Conservation (phyloP, 2,113 vertebrate species). For the Neolamprologus caudopunctatus region DNA sequence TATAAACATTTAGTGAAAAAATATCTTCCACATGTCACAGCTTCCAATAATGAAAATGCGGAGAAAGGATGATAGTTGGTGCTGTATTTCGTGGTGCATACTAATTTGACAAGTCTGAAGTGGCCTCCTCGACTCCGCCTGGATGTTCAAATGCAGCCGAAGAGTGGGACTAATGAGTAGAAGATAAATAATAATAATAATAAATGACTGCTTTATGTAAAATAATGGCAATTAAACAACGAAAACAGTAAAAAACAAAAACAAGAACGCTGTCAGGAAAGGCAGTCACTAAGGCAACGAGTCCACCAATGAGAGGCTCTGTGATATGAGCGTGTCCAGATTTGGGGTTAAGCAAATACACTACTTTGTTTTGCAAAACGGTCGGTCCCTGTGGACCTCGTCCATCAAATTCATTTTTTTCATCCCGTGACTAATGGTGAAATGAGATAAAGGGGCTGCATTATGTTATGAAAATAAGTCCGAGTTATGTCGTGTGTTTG, state of each 20-base stretch:
- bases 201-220: neutral
- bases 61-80: neutral
- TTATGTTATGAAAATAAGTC: neutral
- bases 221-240: neutral
- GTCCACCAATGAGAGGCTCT: neutral
- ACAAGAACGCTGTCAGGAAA: neutral
- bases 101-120: neutral
- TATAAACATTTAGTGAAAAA: neutral
- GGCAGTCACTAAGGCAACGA: constrained; percentile 12
- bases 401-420: neutral
- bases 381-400: neutral
- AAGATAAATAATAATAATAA: neutral
- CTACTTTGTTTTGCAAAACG: neutral
- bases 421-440: neutral
- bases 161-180: neutral
- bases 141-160: neutral
- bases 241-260: neutral
- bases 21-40: neutral
- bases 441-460: neutral
- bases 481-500: neutral
- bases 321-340: neutral
- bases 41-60: neutral
- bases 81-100: neutral
- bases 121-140: neutral
- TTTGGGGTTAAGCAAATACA: neutral